Evolutionary conservation across 2,888 invertebrate genomes (phyloP).

Genomic region (Acrobasis repandana): DNA sequence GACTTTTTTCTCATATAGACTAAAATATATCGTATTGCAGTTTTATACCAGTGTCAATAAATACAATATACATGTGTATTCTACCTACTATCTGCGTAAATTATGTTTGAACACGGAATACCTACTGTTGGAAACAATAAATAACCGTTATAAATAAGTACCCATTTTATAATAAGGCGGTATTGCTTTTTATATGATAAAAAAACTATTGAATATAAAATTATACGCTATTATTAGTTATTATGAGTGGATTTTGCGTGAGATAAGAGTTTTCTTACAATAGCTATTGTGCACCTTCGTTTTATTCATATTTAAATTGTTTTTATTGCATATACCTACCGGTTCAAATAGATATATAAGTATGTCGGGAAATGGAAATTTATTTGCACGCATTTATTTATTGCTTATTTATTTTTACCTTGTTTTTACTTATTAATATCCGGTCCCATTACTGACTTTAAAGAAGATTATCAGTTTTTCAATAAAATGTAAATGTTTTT

Average conservation of each 20-base stretch:
- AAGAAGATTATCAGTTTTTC: no score
- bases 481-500: no score
- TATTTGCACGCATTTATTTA: neutral
- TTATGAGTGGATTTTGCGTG: conserved; percentile 2
- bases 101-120: neutral
- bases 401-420: neutral
- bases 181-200: neutral
- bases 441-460: no score
- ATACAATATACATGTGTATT: no score
- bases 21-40: no score
- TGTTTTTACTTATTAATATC: neutral
- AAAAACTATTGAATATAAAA: conserved; percentile 1
- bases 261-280: conserved; percentile 1
- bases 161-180: neutral
- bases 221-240: neutral
- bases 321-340: neutral
- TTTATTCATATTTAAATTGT: conserved; percentile 1
- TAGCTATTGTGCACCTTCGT: neutral
- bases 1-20: no score
- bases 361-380: neutral
- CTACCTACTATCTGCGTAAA: no score
- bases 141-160: neutral
- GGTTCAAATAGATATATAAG: neutral
- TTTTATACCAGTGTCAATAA: no score
- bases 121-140: neutral